Percentiles rank a stretch among this genome's conserved stretches.
Conservation (phyloP, 2,888 invertebrate genomes). For the Unio delphinus region DNA sequence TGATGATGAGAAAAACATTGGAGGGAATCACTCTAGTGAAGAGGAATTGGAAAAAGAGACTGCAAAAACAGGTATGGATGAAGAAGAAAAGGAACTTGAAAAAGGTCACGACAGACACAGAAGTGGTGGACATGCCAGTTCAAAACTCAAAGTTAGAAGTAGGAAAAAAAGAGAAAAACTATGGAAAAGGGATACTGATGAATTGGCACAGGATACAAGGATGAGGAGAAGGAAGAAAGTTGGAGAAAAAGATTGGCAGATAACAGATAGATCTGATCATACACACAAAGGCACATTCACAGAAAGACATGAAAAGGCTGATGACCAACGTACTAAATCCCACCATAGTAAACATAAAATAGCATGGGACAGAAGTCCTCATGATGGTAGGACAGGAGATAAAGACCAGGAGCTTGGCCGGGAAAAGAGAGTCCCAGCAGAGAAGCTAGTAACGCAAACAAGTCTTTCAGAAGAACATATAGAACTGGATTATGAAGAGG, state of each 20-base stretch:
- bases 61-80: conserved; percentile 15
- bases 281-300: no score
- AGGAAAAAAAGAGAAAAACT: no score
- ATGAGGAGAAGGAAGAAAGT: no score
- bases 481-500: conserved; percentile 72
- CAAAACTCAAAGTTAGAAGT: no score
- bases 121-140: not conserved
- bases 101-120: not conserved
- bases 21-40: conserved; percentile 12
- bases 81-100: conserved; percentile 3
- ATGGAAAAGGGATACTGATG: no score
- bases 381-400: not conserved
- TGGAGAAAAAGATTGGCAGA: no score
- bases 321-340: no score
- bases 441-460: conserved; percentile 40
- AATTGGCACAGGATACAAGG: no score
- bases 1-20: conserved; percentile 13
- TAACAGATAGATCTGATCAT: no score
- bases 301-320: no score
- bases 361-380: no score
- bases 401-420: conserved; percentile 3
- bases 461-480: conserved; percentile 67
- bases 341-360: no score
- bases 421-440: conserved; percentile 30
- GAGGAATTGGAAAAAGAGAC: conserved; percentile 30